Conservation (phyloP, 2,113 vertebrate genomes). For the Melanostigma gelatinosum region DNA sequence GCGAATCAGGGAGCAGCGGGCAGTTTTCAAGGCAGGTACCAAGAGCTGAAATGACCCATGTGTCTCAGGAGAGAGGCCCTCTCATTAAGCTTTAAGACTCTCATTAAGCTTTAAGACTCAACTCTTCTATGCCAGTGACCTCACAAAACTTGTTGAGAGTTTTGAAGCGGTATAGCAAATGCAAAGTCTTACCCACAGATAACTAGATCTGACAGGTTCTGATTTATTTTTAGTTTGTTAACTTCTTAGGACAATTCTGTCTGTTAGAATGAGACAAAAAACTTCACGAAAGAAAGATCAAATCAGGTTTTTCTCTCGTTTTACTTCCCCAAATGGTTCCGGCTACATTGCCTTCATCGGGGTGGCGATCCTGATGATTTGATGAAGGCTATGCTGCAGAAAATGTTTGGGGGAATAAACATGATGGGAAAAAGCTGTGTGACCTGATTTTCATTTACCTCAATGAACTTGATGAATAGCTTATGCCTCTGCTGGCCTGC, state of each 20-base stretch:
- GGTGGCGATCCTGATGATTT: neutral
- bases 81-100: constrained; percentile 74
- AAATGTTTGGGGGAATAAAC: constrained; percentile 5
- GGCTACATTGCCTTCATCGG: neutral
- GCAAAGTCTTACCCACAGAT: constrained; percentile 6
- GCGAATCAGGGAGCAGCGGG: constrained; percentile 44
- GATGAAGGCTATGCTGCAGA: neutral
- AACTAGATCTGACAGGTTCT: neutral
- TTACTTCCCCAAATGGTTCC: neutral
- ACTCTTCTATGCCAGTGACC: constrained; percentile 50
- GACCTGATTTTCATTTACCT: constrained; percentile 9
- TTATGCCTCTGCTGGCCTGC: neutral
- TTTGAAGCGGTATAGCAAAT: constrained; percentile 18
- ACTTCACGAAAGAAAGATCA: neutral
- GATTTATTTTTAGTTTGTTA: neutral
- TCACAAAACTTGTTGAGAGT: constrained; percentile 49
- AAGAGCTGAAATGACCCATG: constrained; percentile 62
- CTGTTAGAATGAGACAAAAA: neutral
- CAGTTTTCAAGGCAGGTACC: constrained; percentile 70
- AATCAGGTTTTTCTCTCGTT: neutral
- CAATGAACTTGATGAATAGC: neutral
- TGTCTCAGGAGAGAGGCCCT: constrained; percentile 63
- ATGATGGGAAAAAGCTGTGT: neutral
- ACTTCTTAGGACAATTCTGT: neutral
- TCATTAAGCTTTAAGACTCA: constrained; percentile 72